Base-by-base conservation (phyloP, 2,797 vertebrate species). In the Anas bernieri region DNA sequence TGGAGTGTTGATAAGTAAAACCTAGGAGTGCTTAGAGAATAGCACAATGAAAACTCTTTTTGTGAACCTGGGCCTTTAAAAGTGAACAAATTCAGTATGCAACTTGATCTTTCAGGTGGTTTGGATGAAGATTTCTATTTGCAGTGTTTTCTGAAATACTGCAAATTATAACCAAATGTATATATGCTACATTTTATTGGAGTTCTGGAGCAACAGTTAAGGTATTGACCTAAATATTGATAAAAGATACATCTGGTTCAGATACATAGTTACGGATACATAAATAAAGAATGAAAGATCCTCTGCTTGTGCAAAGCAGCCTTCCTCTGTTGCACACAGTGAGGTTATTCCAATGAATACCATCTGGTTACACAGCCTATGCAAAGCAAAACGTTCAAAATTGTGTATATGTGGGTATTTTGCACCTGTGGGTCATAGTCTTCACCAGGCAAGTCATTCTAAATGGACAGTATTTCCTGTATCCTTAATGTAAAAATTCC, bases 101-200 rank as follows among this genome's bases (percentile, higher is more conserved):
- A 97, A 58, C 31, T 90, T 30, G 28, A 91, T 85, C 90, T 94
- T 95, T 96, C 76, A 93, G 76, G 61, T 62, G 68, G 86, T 88
- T 89, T 96, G 76, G 79, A 86, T 33, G n/a, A 96, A 94, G 90
- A 92, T 95, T 97, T 96, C 94, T 79, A 95, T 96, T 96, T 97
- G 91, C 83, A 75, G 58, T 88, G 63, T 95, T 97, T 94, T 93
- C 80, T 91, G 97, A 96, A 97, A 95, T 95, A 93, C 89, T 93
- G 84, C 33, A 97, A 96, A 97, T 97, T 95, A 91, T 92, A 98
- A 97, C 93, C 94, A 97, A 97, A 97, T 97, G 94, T 94, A 81
- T n/a, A 70, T 90, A 56, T 25, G 81, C 69, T 84, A 78, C 48
- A 54, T 96, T 96, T 97, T 92, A 93, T 83, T 96, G 77, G 90